These are phyloP conservation scores for Cylindroiulus punctatus DNA, from an alignment of 2,888 invertebrate genomes.

Conservation along the genomic window DNA sequence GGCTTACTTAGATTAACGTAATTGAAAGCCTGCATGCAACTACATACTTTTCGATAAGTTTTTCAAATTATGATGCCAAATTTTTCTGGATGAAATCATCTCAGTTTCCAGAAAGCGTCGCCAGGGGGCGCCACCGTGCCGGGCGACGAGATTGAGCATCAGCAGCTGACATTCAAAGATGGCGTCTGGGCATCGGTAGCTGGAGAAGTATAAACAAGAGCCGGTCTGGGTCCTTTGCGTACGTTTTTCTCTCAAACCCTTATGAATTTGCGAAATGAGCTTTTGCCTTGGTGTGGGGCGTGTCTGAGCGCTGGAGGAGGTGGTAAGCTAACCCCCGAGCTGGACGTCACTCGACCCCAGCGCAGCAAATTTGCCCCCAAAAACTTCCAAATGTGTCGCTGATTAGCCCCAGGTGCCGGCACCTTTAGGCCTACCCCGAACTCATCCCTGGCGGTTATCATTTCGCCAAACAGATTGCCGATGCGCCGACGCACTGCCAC, in stretches of 20 bases:
- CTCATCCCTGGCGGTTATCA: not conserved
- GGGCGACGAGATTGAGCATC: too few relatives aligned
- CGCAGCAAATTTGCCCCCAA: not conserved
- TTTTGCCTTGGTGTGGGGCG: not conserved
- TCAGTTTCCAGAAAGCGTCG: not conserved
- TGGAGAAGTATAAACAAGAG: constrained; percentile 6
- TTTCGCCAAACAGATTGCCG: constrained; percentile 16
- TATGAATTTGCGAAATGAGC: not conserved
- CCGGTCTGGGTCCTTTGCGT: constrained; percentile 24
- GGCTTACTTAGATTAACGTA: too few relatives aligned
- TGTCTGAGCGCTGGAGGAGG: not conserved
- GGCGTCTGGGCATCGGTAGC: constrained; percentile 13
- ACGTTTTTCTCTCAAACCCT: constrained; percentile 1
- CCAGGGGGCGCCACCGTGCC: not conserved
- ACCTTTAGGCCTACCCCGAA: not conserved
- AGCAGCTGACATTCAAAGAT: constrained; percentile 17
- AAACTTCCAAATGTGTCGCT: not conserved
- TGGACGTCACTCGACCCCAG: not conserved
- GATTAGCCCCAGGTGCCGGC: constrained; percentile 1
- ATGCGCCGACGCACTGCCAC: not conserved
- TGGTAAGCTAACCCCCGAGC: not conserved
- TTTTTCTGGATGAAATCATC: too few relatives aligned
- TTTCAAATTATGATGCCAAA: too few relatives aligned
- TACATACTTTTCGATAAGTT: too few relatives aligned
- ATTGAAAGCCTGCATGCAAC: too few relatives aligned